A percentile compares a stretch with the other conserved stretches of the same genome.
These are phyloP conservation scores for Andrena haemorrhoa DNA, from an alignment of 2,888 invertebrate genomes.

Conservation along the genomic window DNA sequence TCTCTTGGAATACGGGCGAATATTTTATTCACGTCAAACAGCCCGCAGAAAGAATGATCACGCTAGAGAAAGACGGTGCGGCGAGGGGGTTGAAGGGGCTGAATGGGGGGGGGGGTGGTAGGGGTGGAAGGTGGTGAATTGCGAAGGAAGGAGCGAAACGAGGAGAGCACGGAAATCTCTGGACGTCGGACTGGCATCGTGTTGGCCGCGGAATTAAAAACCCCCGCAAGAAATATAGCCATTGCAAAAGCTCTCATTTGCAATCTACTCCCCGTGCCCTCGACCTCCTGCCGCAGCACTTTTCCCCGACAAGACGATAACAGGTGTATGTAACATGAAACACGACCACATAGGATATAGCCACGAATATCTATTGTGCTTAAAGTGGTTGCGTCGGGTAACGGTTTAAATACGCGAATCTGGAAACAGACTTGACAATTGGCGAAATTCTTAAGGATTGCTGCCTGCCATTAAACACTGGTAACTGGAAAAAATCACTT, in stretches of 20 bases:
- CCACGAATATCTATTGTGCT: conserved; percentile 19
- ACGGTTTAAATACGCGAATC: not conserved
- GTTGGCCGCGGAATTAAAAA: conserved; percentile 80
- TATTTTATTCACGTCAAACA: conserved; percentile 57
- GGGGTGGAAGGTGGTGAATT: conserved; percentile 41
- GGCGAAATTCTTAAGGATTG: not conserved
- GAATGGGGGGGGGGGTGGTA: conserved; percentile 23
- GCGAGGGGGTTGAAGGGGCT: conserved; percentile 15
- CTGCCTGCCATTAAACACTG: not conserved
- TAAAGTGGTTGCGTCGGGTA: conserved; percentile 6
- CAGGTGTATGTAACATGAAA: conserved; percentile 16
- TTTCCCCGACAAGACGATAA: conserved; percentile 38
- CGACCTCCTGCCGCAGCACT: conserved; percentile 38
- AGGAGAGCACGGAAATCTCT: conserved; percentile 58
- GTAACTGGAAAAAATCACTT: no score
- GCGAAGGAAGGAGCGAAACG: conserved; percentile 39
- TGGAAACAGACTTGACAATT: not conserved
- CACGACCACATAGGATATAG: conserved; percentile 6
- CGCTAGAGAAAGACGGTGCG: conserved; percentile 42
- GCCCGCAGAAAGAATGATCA: conserved; percentile 48
- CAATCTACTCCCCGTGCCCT: conserved; percentile 72
- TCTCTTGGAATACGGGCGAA: conserved; percentile 49
- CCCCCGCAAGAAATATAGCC: conserved; percentile 80
- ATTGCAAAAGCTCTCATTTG: conserved; percentile 81
- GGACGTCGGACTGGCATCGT: conserved; percentile 69